Evolutionary conservation across 1,140 invertebrate genomes (phyloP).

Genomic region (Heterodera schachtii): DNA sequence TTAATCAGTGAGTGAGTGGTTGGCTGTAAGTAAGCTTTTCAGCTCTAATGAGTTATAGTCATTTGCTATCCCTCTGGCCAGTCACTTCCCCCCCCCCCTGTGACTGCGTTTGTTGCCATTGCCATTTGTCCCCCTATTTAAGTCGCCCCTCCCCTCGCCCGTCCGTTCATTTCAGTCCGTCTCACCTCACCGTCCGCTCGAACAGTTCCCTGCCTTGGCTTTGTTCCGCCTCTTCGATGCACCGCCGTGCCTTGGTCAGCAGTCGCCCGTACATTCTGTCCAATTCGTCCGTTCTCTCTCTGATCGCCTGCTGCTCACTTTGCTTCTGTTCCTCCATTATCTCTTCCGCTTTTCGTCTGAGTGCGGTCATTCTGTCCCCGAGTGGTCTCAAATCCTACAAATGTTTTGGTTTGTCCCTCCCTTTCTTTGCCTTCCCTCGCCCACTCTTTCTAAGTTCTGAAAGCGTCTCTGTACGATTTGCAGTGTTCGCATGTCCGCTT

Average conservation of each 20-base stretch:
- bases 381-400: conserved; percentile 55
- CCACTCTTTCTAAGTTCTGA: conserved; percentile 70
- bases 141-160: no score
- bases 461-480: conserved; percentile 84
- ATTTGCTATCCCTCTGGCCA: no score
- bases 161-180: not conserved
- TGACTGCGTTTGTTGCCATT: no score
- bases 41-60: no score
- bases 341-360: conserved; percentile 55
- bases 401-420: not conserved
- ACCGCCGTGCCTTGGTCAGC: conserved; percentile 64
- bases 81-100: no score
- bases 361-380: conserved; percentile 58
- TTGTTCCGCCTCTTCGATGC: conserved; percentile 75
- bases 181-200: conserved; percentile 71
- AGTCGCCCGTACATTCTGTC: conserved; percentile 84
- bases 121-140: no score
- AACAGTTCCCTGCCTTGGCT: conserved; percentile 93
- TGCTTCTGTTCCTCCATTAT: conserved; percentile 88
- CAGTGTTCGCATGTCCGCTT: conserved; percentile 81
- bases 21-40: not conserved
- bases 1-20: not conserved
- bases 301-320: conserved; percentile 81
- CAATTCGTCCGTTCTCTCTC: conserved; percentile 81
- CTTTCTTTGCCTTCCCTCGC: not conserved